Conservation (phyloP, 2,113 vertebrate species). For the Daboia siamensis region DNA sequence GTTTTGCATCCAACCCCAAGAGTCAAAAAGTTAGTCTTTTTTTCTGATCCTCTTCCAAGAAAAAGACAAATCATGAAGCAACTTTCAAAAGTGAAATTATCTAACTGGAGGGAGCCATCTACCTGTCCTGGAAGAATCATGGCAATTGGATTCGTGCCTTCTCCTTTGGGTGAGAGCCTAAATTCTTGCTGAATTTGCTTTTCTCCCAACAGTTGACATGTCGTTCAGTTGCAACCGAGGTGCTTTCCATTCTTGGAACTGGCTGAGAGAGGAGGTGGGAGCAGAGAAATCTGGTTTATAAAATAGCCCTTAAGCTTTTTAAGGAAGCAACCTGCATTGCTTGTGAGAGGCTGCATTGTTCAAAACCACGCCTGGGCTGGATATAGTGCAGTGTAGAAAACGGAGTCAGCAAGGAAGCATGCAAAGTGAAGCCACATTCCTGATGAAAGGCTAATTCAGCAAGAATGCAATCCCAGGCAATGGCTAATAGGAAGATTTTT, state of each 20-base stretch:
- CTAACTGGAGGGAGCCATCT: not conserved
- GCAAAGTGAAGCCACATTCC: conserved; percentile 22
- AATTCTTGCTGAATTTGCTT: conserved; percentile 2
- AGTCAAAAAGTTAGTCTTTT: conserved; percentile 5
- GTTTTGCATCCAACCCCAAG: conserved; percentile 6
- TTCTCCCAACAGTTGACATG: not conserved
- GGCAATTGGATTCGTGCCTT: not conserved
- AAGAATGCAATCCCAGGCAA: conserved; percentile 14
- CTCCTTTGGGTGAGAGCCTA: not conserved
- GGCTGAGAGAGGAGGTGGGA: not conserved
- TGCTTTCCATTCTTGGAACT: not conserved
- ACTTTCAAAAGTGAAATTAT: not conserved
- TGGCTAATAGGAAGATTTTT: not conserved
- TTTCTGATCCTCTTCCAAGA: conserved; percentile 29
- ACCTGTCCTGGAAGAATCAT: not conserved
- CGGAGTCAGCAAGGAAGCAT: conserved; percentile 25
- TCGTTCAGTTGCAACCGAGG: not conserved
- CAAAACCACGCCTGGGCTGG: conserved; percentile 46
- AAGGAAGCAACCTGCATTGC: conserved; percentile 11
- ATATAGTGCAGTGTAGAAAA: conserved; percentile 36
- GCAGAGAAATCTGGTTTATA: not conserved
- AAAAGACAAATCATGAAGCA: not conserved
- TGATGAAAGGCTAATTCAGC: conserved; percentile 37
- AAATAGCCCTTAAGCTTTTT: conserved; percentile 23
- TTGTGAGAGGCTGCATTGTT: conserved; percentile 28